A percentile compares a stretch with the other conserved stretches of the same genome.
Conservation (phyloP, 2,113 vertebrate species). For the Pangasianodon gigas region DNA sequence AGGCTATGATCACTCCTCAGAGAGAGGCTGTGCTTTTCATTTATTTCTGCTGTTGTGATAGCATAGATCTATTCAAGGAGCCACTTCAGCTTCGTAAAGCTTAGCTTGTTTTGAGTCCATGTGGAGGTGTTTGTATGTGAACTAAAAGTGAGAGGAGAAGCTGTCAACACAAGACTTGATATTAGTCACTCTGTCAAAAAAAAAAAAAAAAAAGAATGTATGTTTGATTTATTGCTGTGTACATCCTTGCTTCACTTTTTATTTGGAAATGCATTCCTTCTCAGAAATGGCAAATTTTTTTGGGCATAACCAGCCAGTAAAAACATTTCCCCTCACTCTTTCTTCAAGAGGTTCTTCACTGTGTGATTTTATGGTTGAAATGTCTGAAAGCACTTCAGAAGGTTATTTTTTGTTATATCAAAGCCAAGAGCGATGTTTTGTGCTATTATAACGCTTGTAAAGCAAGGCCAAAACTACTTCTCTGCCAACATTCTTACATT, state of each 20-base stretch:
- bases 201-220: not conserved
- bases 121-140: not conserved
- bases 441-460: not conserved
- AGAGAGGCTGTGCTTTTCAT: slow-evolving; percentile 6
- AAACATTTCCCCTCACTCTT: slow-evolving; percentile 1
- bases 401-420: slow-evolving; percentile 11
- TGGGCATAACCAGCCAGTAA: slow-evolving; percentile 13
- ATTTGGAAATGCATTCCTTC: slow-evolving; percentile 18
- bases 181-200: slow-evolving; percentile 16
- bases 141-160: slow-evolving; percentile 28
- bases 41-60: slow-evolving; percentile 21
- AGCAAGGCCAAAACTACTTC: slow-evolving; percentile 10
- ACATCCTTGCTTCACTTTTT: not conserved
- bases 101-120: slow-evolving; percentile 18
- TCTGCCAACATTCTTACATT: slow-evolving; percentile 31
- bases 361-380: slow-evolving; percentile 11
- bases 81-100: not conserved
- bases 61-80: slow-evolving; percentile 4
- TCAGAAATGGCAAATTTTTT: slow-evolving; percentile 7
- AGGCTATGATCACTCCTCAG: slow-evolving; percentile 37
- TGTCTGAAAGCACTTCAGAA: slow-evolving; percentile 24
- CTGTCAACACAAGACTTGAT: slow-evolving; percentile 16
- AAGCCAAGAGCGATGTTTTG: slow-evolving; percentile 2
- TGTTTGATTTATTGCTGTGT: slow-evolving; percentile 3
- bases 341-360: not conserved